Evolutionary conservation across 2,797 vertebrate genomes (phyloP), one percentile per base, ranked within the genome.

Genomic region (Trachops cirrhosus): DNA sequence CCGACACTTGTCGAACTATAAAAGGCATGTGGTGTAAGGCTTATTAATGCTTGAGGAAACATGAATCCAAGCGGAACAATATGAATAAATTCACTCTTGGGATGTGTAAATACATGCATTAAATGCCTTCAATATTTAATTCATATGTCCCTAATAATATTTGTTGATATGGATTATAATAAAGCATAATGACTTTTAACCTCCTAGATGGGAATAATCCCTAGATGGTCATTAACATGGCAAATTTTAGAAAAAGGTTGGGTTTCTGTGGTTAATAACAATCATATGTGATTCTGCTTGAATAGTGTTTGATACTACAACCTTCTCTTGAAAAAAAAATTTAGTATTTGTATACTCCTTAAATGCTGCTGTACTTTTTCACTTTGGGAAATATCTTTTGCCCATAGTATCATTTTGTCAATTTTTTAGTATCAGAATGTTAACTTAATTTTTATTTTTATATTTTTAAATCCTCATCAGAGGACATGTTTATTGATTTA

Each of bases 91-190:
- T 75, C 93, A 68, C 97, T 52, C 96, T 32, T 44, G 96, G 95
- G 73, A 62, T 94, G n/a, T 89, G 93, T 92, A 96, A 98, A 97
- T 87, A 96, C 68, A 86, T 50, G 87, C 95, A 95, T 97, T 74
- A 73, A 93, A 89, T 26, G 73, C 67, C 48, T 91, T 46, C 78
- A 85, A 41, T 93, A 89, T 89, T 95, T 64, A 92, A 94, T 93
- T 96, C 85, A 84, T 70, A 91, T 48, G 57, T 59, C 97, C 92
- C 86, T 95, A 74, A 88, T 92, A 91, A 83, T 96, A 80, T 93
- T 93, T 98, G 96, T 98, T 98, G 98, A 96, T 91, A 96, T 75
- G 90, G 70, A 84, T 86, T 85, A 97, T 97, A 97, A 97, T 97
- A 95, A 95, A 95, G 86, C n/a, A 4, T 96, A 97, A 97, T 97